Evolutionary conservation across 2,888 invertebrate genomes (phyloP).

Genomic region (Papilio gigon): DNA sequence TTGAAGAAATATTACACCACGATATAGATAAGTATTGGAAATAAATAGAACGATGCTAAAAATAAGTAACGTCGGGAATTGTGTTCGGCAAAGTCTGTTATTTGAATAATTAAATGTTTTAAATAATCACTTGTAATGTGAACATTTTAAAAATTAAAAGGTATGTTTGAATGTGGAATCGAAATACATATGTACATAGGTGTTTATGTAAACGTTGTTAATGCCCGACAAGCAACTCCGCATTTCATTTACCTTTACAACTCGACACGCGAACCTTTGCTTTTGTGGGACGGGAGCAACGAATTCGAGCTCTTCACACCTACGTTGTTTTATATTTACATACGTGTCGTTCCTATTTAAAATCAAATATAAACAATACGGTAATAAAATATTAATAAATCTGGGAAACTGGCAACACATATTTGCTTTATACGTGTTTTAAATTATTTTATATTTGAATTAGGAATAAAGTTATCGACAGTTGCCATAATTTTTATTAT

Average conservation of each 20-base stretch:
- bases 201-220: conserved; percentile 65
- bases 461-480: not conserved
- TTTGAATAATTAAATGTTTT: not conserved
- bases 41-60: not conserved
- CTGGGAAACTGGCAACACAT: not conserved
- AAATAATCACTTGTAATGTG: not conserved
- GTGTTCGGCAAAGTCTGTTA: not conserved
- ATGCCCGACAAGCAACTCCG: conserved; percentile 49
- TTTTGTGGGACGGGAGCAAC: conserved; percentile 29
- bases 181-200: conserved; percentile 54
- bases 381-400: conserved; percentile 22
- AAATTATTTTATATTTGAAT: not conserved
- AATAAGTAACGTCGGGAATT: not conserved
- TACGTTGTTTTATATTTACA: conserved; percentile 5
- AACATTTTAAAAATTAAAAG: conserved; percentile 41
- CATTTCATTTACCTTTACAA: conserved; percentile 66
- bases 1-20: too few species aligned
- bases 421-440: not conserved
- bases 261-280: conserved; percentile 36
- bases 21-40: not conserved
- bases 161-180: conserved; percentile 49
- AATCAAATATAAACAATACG: conserved; percentile 13
- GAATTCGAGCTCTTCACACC: conserved; percentile 24
- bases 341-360: not conserved
- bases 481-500: too few species aligned